Conservation (phyloP, 2,797 vertebrate species). For the Zalophus californianus region DNA sequence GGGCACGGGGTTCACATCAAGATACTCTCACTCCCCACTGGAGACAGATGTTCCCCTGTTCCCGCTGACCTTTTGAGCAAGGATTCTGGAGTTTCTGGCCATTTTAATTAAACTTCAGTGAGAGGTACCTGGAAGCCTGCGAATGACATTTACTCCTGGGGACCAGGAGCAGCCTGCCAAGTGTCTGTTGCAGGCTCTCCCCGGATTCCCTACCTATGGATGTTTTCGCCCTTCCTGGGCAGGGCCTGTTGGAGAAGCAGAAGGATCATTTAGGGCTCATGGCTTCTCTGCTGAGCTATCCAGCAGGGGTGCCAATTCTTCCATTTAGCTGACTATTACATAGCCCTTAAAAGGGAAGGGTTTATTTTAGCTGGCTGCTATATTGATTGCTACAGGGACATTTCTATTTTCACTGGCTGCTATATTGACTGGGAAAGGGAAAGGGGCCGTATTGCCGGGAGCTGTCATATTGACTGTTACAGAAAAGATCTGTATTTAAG, state of each 20-base stretch:
- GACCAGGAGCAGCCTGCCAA: background rate
- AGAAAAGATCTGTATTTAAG: constrained; percentile 92
- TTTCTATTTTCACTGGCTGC: constrained; percentile 89
- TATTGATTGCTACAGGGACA: constrained; percentile 88
- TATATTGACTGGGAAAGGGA: constrained; percentile 87
- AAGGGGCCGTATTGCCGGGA: constrained; percentile 85
- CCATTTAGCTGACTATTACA: constrained; percentile 88
- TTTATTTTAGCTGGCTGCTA: constrained; percentile 89
- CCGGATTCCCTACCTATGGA: background rate
- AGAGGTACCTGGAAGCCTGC: background rate
- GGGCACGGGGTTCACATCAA: background rate
- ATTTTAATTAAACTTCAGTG: background rate
- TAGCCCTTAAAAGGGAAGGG: constrained; percentile 90
- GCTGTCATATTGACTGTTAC: constrained; percentile 90
- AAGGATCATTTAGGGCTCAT: constrained; percentile 24
- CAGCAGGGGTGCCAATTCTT: constrained; percentile 88
- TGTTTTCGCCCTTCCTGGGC: background rate
- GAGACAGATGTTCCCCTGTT: background rate
- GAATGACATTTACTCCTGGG: background rate
- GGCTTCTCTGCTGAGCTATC: constrained; percentile 80
- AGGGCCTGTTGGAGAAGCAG: constrained; percentile 37
- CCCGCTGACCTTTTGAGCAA: background rate
- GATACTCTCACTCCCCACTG: background rate
- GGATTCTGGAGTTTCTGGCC: background rate
- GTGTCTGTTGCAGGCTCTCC: background rate